Conservation (phyloP, 2,113 vertebrate species). For the Cyprinodon brontotheroides region DNA sequence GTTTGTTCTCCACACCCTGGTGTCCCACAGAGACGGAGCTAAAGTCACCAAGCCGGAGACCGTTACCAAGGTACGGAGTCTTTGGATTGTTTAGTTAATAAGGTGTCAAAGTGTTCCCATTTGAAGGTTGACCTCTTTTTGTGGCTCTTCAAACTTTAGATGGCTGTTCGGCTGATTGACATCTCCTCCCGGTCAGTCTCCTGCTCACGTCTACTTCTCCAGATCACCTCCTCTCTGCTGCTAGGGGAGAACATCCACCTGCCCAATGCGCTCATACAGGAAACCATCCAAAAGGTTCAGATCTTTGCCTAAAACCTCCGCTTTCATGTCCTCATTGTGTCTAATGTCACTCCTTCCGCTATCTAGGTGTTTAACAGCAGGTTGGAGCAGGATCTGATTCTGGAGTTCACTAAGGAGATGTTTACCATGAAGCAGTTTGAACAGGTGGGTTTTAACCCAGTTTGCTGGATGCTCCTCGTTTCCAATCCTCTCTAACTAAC, state of each 20-base stretch:
- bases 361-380: conserved; percentile 85
- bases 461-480: neutral
- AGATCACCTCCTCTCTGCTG: conserved; percentile 85
- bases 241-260: conserved; percentile 84
- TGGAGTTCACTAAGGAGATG: conserved; percentile 89
- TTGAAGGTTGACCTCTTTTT: neutral
- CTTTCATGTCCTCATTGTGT: neutral
- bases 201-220: conserved; percentile 84
- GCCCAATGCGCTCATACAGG: conserved; percentile 78
- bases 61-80: conserved; percentile 82
- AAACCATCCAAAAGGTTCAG: conserved; percentile 83
- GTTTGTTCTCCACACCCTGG: conserved; percentile 83
- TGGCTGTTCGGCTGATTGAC: conserved; percentile 78
- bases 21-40: conserved; percentile 82
- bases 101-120: rapidly evolving
- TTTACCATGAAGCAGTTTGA: conserved; percentile 94
- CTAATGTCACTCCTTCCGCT: neutral
- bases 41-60: conserved; percentile 85
- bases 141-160: conserved; percentile 65
- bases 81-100: rapidly evolving
- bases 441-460: conserved; percentile 74
- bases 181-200: conserved; percentile 73
- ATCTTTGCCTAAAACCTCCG: neutral
- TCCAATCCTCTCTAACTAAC: neutral
- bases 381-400: conserved; percentile 79